Evolutionary conservation across 2,888 invertebrate genomes (phyloP).

Genomic region (Leucophora obtusa): DNA sequence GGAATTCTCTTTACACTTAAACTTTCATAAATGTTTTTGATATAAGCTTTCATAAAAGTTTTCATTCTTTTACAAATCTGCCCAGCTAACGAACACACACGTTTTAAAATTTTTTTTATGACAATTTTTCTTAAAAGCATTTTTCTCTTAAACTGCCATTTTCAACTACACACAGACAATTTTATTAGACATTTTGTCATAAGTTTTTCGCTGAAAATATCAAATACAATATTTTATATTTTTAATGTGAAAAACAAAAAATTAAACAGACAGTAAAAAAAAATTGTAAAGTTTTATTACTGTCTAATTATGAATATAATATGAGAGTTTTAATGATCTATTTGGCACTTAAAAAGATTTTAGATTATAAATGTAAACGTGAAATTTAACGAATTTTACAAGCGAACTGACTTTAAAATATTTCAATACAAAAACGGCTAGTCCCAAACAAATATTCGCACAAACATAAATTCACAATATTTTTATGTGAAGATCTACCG

Average conservation of each 20-base stretch:
- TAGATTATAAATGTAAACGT: neutral
- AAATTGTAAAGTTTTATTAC: constrained; percentile 49
- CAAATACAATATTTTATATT: constrained; percentile 30
- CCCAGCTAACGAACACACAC: neutral
- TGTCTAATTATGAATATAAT: constrained; percentile 55
- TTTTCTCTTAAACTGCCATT: constrained; percentile 6
- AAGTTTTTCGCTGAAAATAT: constrained; percentile 21
- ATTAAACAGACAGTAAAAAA: constrained; percentile 2
- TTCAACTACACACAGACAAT: constrained; percentile 6
- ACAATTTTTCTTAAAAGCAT: constrained; percentile 36
- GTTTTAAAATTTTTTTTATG: constrained; percentile 9
- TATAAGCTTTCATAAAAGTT: neutral
- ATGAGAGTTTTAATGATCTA: constrained; percentile 47
- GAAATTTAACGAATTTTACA: no score
- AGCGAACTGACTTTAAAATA: no score
- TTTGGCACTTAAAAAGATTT: constrained; percentile 52
- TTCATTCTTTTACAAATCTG: neutral
- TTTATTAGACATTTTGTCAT: constrained; percentile 33
- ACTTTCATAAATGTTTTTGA: no score
- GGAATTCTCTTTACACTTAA: no score
- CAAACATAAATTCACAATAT: no score
- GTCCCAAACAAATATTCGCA: no score
- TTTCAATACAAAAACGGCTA: no score
- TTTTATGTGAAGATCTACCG: no score
- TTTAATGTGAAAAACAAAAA: constrained; percentile 4